Percentiles rank a stretch among this genome's conserved stretches.
These are phyloP conservation scores for Lepus americanus DNA, from an alignment of 2,113 vertebrate species.

Conservation along the genomic window DNA sequence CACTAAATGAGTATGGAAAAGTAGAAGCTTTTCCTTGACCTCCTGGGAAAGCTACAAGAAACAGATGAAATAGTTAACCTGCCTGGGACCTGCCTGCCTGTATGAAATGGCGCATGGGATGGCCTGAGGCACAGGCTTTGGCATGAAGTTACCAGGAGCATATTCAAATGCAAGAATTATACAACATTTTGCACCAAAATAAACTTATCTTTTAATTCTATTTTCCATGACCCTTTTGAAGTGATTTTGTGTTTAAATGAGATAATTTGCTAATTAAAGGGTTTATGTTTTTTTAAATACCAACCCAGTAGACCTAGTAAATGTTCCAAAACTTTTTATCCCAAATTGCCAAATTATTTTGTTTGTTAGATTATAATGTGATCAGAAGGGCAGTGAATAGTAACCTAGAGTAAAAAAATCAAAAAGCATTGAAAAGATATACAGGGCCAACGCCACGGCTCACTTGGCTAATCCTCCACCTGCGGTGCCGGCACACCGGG, in stretches of 20 bases:
- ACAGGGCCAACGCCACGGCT: too few relatives aligned
- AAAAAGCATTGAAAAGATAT: not conserved
- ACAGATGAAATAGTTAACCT: not conserved
- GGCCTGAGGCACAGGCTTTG: not conserved
- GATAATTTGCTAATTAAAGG: not conserved
- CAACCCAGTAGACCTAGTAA: not conserved
- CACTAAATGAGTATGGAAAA: not conserved
- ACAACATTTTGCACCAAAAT: not conserved
- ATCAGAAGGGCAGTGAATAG: constrained; percentile 3
- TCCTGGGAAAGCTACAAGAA: not conserved
- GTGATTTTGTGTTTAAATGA: not conserved
- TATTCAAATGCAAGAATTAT: not conserved
- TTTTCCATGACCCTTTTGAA: too few relatives aligned
- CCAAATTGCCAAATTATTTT: not conserved
- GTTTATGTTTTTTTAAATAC: not conserved
- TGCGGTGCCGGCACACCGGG: too few relatives aligned
- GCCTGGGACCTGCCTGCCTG: not conserved
- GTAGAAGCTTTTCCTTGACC: not conserved
- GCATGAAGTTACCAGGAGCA: not conserved
- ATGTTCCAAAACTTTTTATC: not conserved
- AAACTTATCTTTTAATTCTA: too few relatives aligned
- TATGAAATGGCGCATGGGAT: not conserved
- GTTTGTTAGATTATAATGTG: not conserved
- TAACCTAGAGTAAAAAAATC: not conserved
- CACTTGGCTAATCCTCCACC: too few relatives aligned